Evolutionary conservation across 2,113 vertebrate species (phyloP).

Genomic region (Pluvianellus socialis): DNA sequence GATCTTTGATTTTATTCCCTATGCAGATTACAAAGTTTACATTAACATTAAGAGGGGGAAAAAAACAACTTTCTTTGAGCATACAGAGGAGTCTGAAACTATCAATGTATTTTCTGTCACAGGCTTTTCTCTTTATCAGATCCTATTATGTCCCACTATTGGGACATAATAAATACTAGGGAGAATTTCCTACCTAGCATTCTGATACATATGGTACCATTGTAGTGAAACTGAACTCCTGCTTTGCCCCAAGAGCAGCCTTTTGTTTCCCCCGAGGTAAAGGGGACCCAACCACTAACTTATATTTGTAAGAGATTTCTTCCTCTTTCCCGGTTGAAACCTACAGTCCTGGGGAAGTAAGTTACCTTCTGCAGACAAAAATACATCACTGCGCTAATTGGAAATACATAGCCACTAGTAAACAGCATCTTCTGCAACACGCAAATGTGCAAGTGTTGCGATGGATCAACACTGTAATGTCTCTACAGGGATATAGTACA

Average conservation of each 20-base stretch:
- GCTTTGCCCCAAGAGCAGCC: background rate
- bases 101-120: background rate
- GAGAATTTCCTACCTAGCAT: background rate
- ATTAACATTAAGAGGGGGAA: background rate
- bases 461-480: background rate
- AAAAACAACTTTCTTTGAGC: background rate
- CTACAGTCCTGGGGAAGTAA: background rate
- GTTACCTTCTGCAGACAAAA: background rate
- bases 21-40: background rate
- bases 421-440: background rate
- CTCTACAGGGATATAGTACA: background rate
- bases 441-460: background rate
- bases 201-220: background rate
- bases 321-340: background rate
- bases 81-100: background rate
- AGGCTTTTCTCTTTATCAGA: background rate
- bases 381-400: background rate
- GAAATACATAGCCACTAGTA: background rate
- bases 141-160: background rate
- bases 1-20: background rate
- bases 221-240: background rate
- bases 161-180: background rate
- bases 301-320: background rate
- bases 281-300: background rate
- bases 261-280: background rate